Base-by-base conservation (phyloP, 2,888 invertebrate species). In the Steinernema hermaphroditum region DNA sequence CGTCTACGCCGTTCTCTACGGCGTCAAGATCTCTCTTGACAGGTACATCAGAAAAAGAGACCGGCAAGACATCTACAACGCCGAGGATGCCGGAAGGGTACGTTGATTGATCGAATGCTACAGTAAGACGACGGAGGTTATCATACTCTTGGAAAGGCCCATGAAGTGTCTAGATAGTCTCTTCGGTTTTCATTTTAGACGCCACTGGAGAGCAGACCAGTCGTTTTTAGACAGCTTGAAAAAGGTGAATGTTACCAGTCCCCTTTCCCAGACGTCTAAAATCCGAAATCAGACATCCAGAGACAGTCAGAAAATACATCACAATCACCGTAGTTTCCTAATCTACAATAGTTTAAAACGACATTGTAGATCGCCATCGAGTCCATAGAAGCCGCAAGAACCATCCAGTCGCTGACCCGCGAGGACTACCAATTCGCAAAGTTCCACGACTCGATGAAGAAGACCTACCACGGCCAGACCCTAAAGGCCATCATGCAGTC, bases 81-180 rank as follows among this genome's bases (percentile, higher is more conserved):
- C 62, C 27, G 62, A 62, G 62, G 62, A 62, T 32, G 62, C 62
- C 2, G 62, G 62, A 29, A 62, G 62, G 34, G 50, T 50, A 24
- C 19, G 50, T n/a, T 6, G 8, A 37, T n/a, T 43, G 9, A 14
- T 43, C 89, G 89, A 44, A 87, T 87, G 37, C 88, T 89, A 68
- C 86, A 86, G 19, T 84, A 87, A 69, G 90, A 90, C 81, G 87
- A 88, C 0, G 86, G 84, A 41, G 86, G 88, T 0, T 86, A 90
- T 87, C 89, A 90, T 76, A 86, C 87, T 69, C 89, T 89, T 71
- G 90, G 90, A 75, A 41, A 9, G 27, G n/a, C n/a, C n/a, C n/a
- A n/a, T n/a, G n/a, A n/a, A n/a, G n/a, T n/a, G n/a, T n/a, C n/a
- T n/a, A n/a, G n/a, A n/a, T n/a, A n/a, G n/a, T n/a, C n/a, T n/a